Base-by-base conservation (phyloP, 2,888 invertebrate genomes). In the Chaetoderma sp. region DNA sequence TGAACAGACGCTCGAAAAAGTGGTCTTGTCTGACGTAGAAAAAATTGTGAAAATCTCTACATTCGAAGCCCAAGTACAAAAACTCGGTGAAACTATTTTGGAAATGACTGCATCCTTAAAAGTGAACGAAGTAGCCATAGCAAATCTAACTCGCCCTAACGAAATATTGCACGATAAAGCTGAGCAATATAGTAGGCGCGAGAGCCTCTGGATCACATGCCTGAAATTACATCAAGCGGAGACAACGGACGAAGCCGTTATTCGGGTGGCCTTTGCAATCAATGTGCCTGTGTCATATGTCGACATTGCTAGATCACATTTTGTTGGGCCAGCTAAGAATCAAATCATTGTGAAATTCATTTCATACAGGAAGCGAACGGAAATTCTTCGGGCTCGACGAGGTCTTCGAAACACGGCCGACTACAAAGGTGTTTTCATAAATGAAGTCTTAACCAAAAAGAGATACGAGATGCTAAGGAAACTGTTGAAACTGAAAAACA, bases 201-300 rank as follows among this genome's bases (percentile, higher is more conserved):
- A 52, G 1, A n/a, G n/a, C 28, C 32, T 52, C 16, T 16, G 52
- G n/a, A 30, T 3, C n/a, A 52, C 52, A 16, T 28, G 52, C 16
- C n/a, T 52, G 23, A 2, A 52, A 30, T 21, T 30, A 30, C 52
- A 18, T 23, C n/a, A 28, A 27, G n/a, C 3, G 28, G 52, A 52
- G n/a, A 52, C 52, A 30, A 52, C 52, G n/a, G 52, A 52, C 16
- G 52, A 32, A 10, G n/a, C 30, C 13, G 52, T 52, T 13, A 32
- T 28, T 30, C 28, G 52, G 23, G 2, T 52, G 52, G 52, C 52
- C 23, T 32, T 16, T 10, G 52, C 3, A 18, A 13, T 27, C 2
- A 32, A 32, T 16, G 52, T 52, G n/a, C 13, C 2, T 8, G 23
- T 52, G 8, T 32, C 52, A 2, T 1, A 52, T 6, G 3, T 8